Conservation (phyloP, 2,888 invertebrate genomes). For the Heterodera filipjevi region DNA sequence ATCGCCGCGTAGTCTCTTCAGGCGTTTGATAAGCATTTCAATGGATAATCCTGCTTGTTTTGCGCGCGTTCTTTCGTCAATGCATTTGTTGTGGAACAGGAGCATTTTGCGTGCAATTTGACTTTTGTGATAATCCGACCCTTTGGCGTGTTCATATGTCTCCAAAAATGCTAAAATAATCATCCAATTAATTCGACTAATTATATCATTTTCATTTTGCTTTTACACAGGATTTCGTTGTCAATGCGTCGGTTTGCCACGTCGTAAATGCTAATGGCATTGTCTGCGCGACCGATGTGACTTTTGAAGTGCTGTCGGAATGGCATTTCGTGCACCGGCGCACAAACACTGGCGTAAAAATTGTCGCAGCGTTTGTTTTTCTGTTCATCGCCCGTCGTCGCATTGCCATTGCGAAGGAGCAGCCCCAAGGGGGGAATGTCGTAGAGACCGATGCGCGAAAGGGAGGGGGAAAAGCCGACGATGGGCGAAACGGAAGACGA, state of each 20-base stretch:
- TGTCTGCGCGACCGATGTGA: neutral
- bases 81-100: neutral
- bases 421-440: neutral
- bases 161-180: neutral
- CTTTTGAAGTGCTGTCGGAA: neutral
- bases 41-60: neutral
- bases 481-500: too few relatives aligned
- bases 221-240: slow-evolving; percentile 4
- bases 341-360: slow-evolving; percentile 9
- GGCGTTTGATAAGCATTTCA: slow-evolving; percentile 10
- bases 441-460: slow-evolving; percentile 17
- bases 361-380: neutral
- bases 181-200: neutral
- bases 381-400: neutral
- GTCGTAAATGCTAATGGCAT: neutral
- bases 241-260: slow-evolving; percentile 9
- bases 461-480: neutral
- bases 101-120: slow-evolving; percentile 17
- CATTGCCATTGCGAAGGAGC: neutral
- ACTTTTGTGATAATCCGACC: slow-evolving; percentile 9
- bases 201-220: neutral
- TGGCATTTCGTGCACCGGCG: slow-evolving; percentile 6
- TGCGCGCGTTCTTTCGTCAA: neutral
- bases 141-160: neutral
- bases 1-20: neutral